These are phyloP conservation scores for Dromas ardeola DNA, from an alignment of 2,113 vertebrate species.

Conservation along the genomic window DNA sequence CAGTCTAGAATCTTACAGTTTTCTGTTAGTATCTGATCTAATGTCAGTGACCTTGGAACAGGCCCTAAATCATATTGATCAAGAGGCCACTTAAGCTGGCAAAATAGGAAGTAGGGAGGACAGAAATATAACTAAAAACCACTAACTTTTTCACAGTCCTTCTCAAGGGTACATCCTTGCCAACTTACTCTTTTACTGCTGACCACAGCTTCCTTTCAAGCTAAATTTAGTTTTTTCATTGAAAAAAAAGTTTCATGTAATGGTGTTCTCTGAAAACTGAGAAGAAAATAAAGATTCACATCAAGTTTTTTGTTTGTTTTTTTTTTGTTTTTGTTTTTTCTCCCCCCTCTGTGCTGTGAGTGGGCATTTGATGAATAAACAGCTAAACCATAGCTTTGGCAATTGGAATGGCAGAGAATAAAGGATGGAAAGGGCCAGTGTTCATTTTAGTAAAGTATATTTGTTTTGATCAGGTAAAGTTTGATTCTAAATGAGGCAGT, in stretches of 20 bases:
- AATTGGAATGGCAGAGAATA: not conserved
- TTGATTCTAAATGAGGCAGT: not conserved
- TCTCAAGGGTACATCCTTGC: not conserved
- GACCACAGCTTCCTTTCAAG: not conserved
- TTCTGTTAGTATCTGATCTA: not conserved
- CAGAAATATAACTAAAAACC: not conserved
- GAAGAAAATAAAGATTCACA: not conserved
- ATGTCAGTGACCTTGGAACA: not conserved
- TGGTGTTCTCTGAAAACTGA: not conserved
- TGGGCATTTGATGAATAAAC: not conserved
- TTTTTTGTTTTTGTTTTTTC: no score
- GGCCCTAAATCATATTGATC: not conserved
- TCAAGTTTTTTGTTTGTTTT: not conserved
- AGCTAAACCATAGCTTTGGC: not conserved
- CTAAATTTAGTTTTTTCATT: not conserved
- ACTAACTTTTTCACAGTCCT: not conserved
- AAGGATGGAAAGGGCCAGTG: not conserved
- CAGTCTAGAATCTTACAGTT: not conserved
- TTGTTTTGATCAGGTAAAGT: not conserved
- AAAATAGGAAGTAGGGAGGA: not conserved
- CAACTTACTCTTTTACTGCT: not conserved
- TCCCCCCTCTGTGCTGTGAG: no score
- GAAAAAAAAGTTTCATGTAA: not conserved
- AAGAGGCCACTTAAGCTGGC: not conserved
- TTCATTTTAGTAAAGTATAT: not conserved